phyloP scores from a whole-genome alignment of 2,113 vertebrate species.

The Clarias magur region DNA sequence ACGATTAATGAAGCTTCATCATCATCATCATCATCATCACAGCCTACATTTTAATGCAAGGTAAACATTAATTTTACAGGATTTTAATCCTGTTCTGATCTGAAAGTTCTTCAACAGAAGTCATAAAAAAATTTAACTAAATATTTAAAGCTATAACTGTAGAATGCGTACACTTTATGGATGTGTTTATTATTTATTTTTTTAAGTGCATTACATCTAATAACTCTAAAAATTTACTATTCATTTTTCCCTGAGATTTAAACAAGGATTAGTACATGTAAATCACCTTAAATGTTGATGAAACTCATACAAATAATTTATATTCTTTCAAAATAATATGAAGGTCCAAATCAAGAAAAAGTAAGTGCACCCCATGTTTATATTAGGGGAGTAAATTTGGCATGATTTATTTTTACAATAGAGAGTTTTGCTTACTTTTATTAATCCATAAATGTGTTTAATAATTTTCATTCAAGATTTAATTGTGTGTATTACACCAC shows the following conservation, averaged over 20 bases:
- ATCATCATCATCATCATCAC: slow-evolving; percentile 17
- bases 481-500: neutral
- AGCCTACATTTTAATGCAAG: slow-evolving; percentile 31
- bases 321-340: neutral
- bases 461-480: neutral
- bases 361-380: neutral
- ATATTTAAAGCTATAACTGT: neutral
- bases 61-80: slow-evolving; percentile 3
- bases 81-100: neutral
- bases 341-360: neutral
- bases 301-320: neutral
- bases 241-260: neutral
- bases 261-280: neutral
- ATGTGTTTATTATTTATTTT: neutral
- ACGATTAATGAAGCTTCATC: slow-evolving; percentile 21
- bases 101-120: neutral
- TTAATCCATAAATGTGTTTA: neutral
- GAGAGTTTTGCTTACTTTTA: neutral
- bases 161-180: neutral
- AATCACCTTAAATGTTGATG: neutral
- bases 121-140: neutral
- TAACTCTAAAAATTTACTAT: neutral
- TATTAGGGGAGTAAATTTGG: neutral
- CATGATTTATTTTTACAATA: neutral
- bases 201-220: neutral